These are phyloP conservation scores for Oreochromis niloticus DNA, from an alignment of 2,113 vertebrate species.

Conservation along the genomic window DNA sequence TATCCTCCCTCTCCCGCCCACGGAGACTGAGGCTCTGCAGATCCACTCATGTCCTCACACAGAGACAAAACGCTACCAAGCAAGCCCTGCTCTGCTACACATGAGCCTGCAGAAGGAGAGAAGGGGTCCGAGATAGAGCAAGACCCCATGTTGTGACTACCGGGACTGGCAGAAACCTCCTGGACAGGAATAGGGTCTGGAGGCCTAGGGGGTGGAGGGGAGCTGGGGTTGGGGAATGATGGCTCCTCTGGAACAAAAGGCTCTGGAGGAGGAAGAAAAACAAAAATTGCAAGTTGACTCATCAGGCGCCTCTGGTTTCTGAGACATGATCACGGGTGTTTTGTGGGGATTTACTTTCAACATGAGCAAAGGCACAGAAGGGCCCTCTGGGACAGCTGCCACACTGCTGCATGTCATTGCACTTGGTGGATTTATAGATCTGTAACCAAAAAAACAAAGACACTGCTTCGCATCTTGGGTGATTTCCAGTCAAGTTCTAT, in stretches of 20 bases:
- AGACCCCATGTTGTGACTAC: constrained; percentile 42
- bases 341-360: constrained; percentile 83
- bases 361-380: constrained; percentile 98
- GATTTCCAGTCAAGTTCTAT: neutral
- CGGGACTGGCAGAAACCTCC: constrained; percentile 30
- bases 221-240: constrained; percentile 79
- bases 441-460: constrained; percentile 35
- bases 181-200: constrained; percentile 62
- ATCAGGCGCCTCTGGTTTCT: neutral
- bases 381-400: constrained; percentile 96
- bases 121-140: constrained; percentile 42
- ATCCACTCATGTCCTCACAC: constrained; percentile 63
- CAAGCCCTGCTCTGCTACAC: constrained; percentile 73
- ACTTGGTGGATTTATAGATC: constrained; percentile 98
- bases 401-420: constrained; percentile 97
- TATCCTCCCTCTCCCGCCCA: constrained; percentile 82
- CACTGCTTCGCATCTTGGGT: neutral
- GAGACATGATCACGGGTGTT: neutral
- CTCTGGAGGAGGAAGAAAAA: constrained; percentile 61
- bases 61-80: constrained; percentile 67
- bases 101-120: constrained; percentile 76
- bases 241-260: constrained; percentile 79
- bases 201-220: constrained; percentile 74
- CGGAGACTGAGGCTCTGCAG: constrained; percentile 72
- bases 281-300: neutral